These are phyloP conservation scores for Malurus elegans DNA, from an alignment of 2,113 vertebrate species.

Conservation along the genomic window DNA sequence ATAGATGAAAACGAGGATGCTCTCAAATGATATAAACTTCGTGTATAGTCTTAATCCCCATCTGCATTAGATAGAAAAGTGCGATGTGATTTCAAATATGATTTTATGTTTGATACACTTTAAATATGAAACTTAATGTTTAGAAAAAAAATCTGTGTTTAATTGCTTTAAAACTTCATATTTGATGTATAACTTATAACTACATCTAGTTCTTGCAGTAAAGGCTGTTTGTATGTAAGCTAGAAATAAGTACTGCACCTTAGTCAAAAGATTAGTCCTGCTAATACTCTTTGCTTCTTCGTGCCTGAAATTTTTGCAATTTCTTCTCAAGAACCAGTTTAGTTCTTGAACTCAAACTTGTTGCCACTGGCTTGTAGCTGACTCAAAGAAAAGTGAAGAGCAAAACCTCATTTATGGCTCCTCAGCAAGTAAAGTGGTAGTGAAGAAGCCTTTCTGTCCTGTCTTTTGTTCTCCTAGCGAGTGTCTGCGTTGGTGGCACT, in stretches of 20 bases:
- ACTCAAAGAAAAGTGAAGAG: background rate
- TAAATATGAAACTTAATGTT: background rate
- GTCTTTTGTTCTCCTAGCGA: accelerated
- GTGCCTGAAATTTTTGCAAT: background rate
- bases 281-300: background rate
- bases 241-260: background rate
- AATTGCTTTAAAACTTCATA: background rate
- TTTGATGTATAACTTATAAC: background rate
- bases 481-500: background rate
- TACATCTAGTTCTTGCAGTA: background rate
- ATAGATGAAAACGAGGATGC: background rate
- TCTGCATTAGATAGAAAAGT: background rate
- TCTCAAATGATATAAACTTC: background rate
- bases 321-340: background rate
- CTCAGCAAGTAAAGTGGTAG: background rate
- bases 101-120: background rate
- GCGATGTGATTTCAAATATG: background rate
- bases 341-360: background rate
- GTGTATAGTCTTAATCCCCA: background rate
- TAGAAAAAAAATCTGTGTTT: background rate
- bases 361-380: background rate
- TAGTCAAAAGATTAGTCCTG: background rate
- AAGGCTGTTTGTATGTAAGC: background rate
- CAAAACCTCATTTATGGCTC: background rate
- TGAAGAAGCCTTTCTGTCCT: background rate